Conservation (phyloP, 2,113 vertebrate species). For the Cettia cetti region DNA sequence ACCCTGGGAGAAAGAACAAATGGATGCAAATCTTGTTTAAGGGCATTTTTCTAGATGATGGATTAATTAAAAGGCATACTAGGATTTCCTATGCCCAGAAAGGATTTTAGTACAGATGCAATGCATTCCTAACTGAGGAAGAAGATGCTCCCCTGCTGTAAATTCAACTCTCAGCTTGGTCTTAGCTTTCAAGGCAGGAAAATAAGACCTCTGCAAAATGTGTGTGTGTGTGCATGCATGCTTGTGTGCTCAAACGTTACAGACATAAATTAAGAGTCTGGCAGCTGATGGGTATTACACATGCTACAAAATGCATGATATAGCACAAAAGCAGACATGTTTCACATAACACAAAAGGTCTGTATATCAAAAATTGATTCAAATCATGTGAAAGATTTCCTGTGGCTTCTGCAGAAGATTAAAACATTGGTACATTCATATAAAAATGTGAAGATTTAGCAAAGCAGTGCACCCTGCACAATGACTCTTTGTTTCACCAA, state of each 20-base stretch:
- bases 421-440: slow-evolving; percentile 19
- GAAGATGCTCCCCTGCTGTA: not conserved
- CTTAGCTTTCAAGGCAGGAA: not conserved
- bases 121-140: not conserved
- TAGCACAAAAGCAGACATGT: not conserved
- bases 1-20: not conserved
- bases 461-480: slow-evolving; percentile 1
- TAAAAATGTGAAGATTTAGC: slow-evolving; percentile 39
- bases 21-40: not conserved
- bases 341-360: slow-evolving; percentile 39
- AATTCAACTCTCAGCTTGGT: not conserved
- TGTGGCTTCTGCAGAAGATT: slow-evolving; percentile 45
- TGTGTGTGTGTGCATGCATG: not conserved
- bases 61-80: not conserved
- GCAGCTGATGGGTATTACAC: slow-evolving; percentile 13
- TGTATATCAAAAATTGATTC: slow-evolving; percentile 3
- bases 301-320: slow-evolving; percentile 15
- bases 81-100: not conserved
- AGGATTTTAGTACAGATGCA: not conserved
- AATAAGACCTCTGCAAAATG: not conserved
- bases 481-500: slow-evolving; percentile 20
- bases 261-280: slow-evolving; percentile 19
- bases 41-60: not conserved
- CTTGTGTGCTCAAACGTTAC: not conserved
- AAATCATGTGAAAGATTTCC: slow-evolving; percentile 39